Base-by-base conservation (phyloP, 1,140 invertebrate species). In the Drepana arcuata region DNA sequence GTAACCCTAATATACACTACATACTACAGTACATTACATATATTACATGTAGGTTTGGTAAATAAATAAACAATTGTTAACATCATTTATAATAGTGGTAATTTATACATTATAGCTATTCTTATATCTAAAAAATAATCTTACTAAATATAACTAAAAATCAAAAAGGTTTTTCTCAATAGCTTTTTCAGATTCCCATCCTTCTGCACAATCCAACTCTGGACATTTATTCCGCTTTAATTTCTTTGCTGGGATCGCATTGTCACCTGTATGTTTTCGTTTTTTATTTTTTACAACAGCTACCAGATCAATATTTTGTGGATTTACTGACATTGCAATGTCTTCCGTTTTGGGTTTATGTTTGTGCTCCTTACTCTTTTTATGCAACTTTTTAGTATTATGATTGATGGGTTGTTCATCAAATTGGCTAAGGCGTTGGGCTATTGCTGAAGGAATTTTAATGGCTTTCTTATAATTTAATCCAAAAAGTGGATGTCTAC, bases 111-210 rank as follows among this genome's bases (percentile, higher is more conserved):
- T n/a, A n/a, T n/a, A n/a, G n/a, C n/a, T n/a, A n/a, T n/a, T n/a
- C n/a, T n/a, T n/a, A n/a, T n/a, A n/a, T n/a, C n/a, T n/a, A n/a
- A n/a, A n/a, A n/a, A n/a, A n/a, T n/a, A n/a, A n/a, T n/a, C n/a
- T n/a, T n/a, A n/a, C n/a, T n/a, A n/a, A n/a, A n/a, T n/a, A n/a
- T n/a, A n/a, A n/a, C n/a, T 56, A 75, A 57, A 72, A 79, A 38
- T 68, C 68, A 59, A 79, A 79, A 14, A 79, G 58, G 38, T 61
- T 75, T 32, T 74, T 56, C 41, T 75, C 63, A 35, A 79, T 79
- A 14, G 71, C 68, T 46, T 66, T 53, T 41, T 74, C 74, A 2
- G 67, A 72, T 2, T 75, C 71, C 74, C 74, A 79, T 11, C 48
- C 49, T 30, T 66, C 64, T 33, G 39, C 45, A 5, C 50, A 46